Conservation (phyloP, 2,888 invertebrate species). For the Leptinotarsa rubiginosa region DNA sequence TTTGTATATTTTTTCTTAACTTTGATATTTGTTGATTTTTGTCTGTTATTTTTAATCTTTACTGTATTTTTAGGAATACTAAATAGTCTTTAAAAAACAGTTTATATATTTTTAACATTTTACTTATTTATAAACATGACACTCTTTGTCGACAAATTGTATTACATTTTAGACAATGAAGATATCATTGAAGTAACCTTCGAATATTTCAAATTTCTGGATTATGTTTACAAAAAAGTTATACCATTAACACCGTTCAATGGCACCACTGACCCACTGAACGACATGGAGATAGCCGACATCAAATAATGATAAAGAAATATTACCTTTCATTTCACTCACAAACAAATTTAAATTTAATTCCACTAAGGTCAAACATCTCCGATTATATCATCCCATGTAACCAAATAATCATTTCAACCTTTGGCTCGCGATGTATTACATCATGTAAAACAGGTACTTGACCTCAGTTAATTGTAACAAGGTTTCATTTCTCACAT, state of each 20-base stretch:
- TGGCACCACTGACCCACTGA: constrained; percentile 2
- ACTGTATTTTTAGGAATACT: no score
- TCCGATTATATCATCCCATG: neutral
- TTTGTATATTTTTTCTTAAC: no score
- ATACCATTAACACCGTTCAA: neutral
- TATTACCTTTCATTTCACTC: neutral
- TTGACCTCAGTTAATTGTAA: constrained; percentile 10
- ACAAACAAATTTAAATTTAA: neutral
- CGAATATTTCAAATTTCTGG: neutral
- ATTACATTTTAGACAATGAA: no score
- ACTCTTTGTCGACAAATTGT: no score
- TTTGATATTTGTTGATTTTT: no score
- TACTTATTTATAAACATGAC: no score
- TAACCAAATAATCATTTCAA: constrained; percentile 9
- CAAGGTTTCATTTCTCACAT: neutral
- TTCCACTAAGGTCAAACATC: constrained; percentile 2
- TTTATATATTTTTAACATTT: no score
- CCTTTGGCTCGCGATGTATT: constrained; percentile 1
- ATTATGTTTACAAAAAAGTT: neutral
- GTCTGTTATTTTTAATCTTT: no score
- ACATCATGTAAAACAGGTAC: constrained; percentile 17
- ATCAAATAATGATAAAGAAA: constrained; percentile 3
- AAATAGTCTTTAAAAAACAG: no score
- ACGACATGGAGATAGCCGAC: neutral
- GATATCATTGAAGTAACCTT: no score